A percentile compares a stretch with the other conserved stretches of the same genome.
Evolutionary conservation across 2,113 vertebrate species (phyloP).

Genomic region (Lampris incognitus): DNA sequence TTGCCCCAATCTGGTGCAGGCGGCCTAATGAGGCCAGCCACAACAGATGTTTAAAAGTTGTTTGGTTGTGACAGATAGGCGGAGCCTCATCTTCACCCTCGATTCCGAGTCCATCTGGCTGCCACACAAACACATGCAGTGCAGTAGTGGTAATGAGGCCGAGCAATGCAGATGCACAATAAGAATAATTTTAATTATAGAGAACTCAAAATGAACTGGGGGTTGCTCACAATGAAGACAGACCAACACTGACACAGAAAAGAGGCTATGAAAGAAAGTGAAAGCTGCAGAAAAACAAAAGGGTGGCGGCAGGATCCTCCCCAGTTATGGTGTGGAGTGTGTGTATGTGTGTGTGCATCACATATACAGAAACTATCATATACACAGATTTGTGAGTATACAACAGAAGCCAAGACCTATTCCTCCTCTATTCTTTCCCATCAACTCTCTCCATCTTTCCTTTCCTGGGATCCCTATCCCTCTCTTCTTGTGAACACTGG

Average conservation of each 20-base stretch:
- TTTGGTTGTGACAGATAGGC: background rate
- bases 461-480: conserved; percentile 44
- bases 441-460: conserved; percentile 22
- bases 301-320: too few relatives aligned
- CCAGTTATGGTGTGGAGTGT: too few relatives aligned
- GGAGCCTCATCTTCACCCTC: too few relatives aligned
- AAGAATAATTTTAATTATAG: too few relatives aligned
- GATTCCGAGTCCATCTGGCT: too few relatives aligned
- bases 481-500: conserved; percentile 66
- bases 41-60: conserved; percentile 19
- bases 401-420: conserved; percentile 10
- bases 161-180: background rate
- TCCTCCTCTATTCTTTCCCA: conserved; percentile 24
- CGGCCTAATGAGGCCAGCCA: conserved; percentile 10
- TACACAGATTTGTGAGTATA: too few relatives aligned
- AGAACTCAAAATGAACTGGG: too few relatives aligned
- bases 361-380: too few relatives aligned
- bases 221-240: background rate
- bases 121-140: background rate
- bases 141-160: background rate
- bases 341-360: too few relatives aligned
- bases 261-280: too few relatives aligned
- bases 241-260: background rate
- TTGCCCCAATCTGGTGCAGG: background rate
- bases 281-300: too few relatives aligned